Conservation (phyloP, 2,888 invertebrate genomes). For the Mesorhabditis spiculigera region DNA sequence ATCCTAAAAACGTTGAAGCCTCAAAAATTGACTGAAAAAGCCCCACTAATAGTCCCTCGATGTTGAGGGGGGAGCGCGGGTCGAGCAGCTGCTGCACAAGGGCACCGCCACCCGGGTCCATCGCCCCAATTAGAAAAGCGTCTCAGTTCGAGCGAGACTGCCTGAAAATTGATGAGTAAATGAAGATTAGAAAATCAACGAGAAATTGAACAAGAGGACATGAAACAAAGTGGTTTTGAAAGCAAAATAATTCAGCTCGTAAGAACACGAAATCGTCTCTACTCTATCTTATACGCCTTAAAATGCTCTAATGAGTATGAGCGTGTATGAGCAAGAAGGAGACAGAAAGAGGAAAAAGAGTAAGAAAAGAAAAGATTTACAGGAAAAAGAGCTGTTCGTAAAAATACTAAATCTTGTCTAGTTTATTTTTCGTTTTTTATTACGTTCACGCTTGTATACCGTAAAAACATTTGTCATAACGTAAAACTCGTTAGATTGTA, state of each 20-base stretch:
- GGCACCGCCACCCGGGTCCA: constrained; percentile 22
- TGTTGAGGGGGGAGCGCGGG: constrained; percentile 44
- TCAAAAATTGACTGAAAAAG: constrained; percentile 6
- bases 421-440: too few species aligned
- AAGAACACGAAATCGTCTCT: background rate
- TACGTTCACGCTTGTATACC: too few species aligned
- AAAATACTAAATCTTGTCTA: too few species aligned
- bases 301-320: background rate
- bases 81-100: constrained; percentile 48
- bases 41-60: constrained; percentile 53
- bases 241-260: background rate
- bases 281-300: background rate
- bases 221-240: constrained; percentile 10
- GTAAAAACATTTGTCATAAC: too few species aligned
- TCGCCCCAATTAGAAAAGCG: background rate
- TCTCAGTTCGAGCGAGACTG: too few species aligned
- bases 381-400: background rate
- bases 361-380: constrained; percentile 13
- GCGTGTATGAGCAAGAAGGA: background rate
- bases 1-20: constrained; percentile 66
- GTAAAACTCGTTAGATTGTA: too few species aligned
- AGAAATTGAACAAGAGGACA: too few species aligned
- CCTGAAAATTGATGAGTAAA: too few species aligned
- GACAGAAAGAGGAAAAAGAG: constrained; percentile 6
- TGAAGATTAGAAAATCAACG: too few species aligned